Evolutionary conservation across 2,888 invertebrate genomes (phyloP).

Genomic region (Phengaris alcon): DNA sequence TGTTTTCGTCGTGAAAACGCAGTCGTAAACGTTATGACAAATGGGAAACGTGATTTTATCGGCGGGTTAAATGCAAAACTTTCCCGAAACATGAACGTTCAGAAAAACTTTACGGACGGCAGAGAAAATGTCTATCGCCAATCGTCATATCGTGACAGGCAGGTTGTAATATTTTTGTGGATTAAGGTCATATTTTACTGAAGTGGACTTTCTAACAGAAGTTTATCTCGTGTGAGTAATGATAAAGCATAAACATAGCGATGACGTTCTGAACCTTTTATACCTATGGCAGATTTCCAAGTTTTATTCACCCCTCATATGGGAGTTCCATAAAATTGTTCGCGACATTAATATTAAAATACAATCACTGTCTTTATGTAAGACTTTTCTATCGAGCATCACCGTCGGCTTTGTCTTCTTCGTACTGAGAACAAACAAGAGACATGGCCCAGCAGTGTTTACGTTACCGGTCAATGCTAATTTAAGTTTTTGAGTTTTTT

Average conservation of each 20-base stretch:
- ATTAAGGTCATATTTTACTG: not conserved
- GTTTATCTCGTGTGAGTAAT: not conserved
- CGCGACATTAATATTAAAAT: not conserved
- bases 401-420: no score
- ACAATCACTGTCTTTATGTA: not conserved
- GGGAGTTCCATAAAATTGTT: not conserved
- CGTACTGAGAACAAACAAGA: no score
- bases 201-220: not conserved
- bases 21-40: constrained; percentile 6
- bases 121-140: not conserved
- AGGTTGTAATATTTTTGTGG: not conserved
- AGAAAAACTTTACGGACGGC: constrained; percentile 6
- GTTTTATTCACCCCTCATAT: constrained; percentile 7
- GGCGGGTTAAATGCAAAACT: constrained; percentile 8
- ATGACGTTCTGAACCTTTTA: not conserved
- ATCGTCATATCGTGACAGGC: constrained; percentile 8
- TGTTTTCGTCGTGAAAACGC: not conserved
- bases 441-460: no score
- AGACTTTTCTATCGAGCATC: not conserved
- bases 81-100: constrained; percentile 9
- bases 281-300: not conserved
- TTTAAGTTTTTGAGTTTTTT: no score
- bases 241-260: not conserved
- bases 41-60: constrained; percentile 21
- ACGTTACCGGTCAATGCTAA: no score